phyloP scores from a whole-genome alignment of 2,797 vertebrate species.

The Microtus obscurus region DNA sequence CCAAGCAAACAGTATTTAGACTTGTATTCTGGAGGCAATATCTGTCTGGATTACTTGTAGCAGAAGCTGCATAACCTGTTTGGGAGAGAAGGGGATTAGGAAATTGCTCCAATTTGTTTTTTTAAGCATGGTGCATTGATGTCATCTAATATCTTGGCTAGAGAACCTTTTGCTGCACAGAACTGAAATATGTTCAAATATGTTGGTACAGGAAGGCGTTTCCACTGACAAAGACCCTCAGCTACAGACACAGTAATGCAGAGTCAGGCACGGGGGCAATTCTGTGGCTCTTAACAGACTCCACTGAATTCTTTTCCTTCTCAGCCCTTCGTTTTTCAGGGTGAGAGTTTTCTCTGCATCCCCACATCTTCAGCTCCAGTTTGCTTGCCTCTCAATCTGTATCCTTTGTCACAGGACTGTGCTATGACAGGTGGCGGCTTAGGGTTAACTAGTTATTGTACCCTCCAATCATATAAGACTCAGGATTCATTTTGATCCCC shows the following conservation, averaged over 20 bases:
- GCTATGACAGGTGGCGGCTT: not conserved
- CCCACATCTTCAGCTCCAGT: not conserved
- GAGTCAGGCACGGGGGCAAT: not conserved
- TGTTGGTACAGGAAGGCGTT: not conserved
- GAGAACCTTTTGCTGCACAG: not conserved
- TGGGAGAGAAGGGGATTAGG: not conserved
- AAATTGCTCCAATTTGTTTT: slow-evolving; percentile 35
- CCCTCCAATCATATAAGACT: slow-evolving; percentile 3
- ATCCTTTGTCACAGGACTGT: not conserved
- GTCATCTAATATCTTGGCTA: not conserved
- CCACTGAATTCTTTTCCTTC: not conserved
- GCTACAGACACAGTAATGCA: not conserved
- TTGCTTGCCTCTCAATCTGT: not conserved
- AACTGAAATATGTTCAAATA: not conserved
- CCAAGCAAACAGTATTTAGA: not conserved
- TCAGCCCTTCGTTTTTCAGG: not conserved
- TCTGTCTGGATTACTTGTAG: slow-evolving; percentile 21
- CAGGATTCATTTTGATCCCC: slow-evolving; percentile 22
- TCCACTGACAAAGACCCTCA: not conserved
- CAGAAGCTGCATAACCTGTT: not conserved
- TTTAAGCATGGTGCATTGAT: not conserved
- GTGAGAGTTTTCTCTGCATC: slow-evolving; percentile 7
- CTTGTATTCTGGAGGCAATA: not conserved
- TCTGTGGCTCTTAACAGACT: not conserved
- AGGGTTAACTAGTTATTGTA: slow-evolving; percentile 1